Conservation (phyloP, 1,140 invertebrate genomes). For the Leguminivora glycinivorella region DNA sequence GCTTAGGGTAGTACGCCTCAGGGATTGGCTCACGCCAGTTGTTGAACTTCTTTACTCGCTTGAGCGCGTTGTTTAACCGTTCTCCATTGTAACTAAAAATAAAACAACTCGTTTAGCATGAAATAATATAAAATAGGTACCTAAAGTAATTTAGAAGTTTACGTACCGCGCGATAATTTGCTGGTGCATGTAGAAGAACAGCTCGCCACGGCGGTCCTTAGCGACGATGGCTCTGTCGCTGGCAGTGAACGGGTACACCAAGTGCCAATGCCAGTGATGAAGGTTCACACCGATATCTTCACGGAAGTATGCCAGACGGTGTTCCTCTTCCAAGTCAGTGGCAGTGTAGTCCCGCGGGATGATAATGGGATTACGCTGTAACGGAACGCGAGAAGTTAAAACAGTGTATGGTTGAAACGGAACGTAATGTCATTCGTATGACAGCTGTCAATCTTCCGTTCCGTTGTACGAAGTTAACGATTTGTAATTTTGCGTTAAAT, state of each 20-base stretch:
- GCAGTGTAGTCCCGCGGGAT: constrained; percentile 84
- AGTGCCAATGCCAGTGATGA: constrained; percentile 88
- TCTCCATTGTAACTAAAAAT: constrained; percentile 80
- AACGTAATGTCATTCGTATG: constrained; percentile 3
- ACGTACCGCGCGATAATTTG: constrained; percentile 81
- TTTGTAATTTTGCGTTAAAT: neutral
- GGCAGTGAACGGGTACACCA: constrained; percentile 81
- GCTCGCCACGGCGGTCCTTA: constrained; percentile 85
- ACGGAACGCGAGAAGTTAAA: constrained; percentile 29
- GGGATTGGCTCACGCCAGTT: constrained; percentile 77
- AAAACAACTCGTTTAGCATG: constrained; percentile 13
- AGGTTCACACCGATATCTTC: constrained; percentile 83
- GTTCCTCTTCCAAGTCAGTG: constrained; percentile 82
- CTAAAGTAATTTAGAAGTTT: constrained; percentile 38
- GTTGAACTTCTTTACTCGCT: constrained; percentile 76
- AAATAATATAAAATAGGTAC: neutral
- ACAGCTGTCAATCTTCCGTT: constrained; percentile 5
- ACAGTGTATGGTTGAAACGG: neutral
- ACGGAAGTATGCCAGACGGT: constrained; percentile 83
- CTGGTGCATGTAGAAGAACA: constrained; percentile 88
- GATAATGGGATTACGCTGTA: constrained; percentile 77
- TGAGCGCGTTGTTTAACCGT: constrained; percentile 79
- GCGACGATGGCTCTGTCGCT: constrained; percentile 76
- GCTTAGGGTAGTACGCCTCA: constrained; percentile 81
- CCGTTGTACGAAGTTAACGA: neutral